phyloP scores from a whole-genome alignment of 2,888 invertebrate genomes.

The Lampropteryx suffumata region DNA sequence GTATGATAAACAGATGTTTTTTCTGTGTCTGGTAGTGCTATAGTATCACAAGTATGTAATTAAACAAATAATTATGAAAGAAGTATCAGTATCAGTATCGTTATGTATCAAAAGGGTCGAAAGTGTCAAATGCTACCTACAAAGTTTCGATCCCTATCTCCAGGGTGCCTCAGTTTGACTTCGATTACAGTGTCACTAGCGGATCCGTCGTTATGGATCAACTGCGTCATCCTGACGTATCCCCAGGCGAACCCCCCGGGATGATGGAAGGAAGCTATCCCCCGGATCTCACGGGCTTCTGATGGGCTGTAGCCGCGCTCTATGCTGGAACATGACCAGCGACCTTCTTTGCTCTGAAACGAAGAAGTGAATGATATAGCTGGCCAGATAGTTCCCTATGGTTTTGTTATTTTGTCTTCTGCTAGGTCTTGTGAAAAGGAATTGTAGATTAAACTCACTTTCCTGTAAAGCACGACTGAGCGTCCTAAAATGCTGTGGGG shows the following conservation, averaged over 20 bases:
- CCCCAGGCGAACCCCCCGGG: slow-evolving; percentile 93
- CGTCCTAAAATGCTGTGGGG: slow-evolving; percentile 91
- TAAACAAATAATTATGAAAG: no score
- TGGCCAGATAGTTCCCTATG: no score
- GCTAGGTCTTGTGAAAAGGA: no score
- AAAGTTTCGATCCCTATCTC: slow-evolving; percentile 90
- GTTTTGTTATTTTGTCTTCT: no score
- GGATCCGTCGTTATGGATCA: slow-evolving; percentile 93
- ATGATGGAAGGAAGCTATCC: slow-evolving; percentile 96
- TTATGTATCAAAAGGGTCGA: no score
- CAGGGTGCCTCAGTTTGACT: slow-evolving; percentile 93
- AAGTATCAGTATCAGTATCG: no score
- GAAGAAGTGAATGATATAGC: no score
- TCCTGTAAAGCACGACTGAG: slow-evolving; percentile 92
- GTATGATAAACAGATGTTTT: no score
- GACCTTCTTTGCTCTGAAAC: slow-evolving; percentile 72
- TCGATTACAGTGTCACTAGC: slow-evolving; percentile 95
- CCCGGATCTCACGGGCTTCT: slow-evolving; percentile 92
- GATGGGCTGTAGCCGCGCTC: slow-evolving; percentile 94
- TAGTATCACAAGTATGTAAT: no score
- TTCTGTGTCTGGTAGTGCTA: no score
- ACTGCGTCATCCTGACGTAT: slow-evolving; percentile 93
- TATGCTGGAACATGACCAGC: slow-evolving; percentile 93
- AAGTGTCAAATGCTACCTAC: slow-evolving; percentile 57
- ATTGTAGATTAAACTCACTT: no score